Percentiles rank a stretch among this genome's conserved stretches.
These are phyloP conservation scores for Eptatretus burgeri DNA, from an alignment of 2,113 vertebrate genomes.

Conservation along the genomic window DNA sequence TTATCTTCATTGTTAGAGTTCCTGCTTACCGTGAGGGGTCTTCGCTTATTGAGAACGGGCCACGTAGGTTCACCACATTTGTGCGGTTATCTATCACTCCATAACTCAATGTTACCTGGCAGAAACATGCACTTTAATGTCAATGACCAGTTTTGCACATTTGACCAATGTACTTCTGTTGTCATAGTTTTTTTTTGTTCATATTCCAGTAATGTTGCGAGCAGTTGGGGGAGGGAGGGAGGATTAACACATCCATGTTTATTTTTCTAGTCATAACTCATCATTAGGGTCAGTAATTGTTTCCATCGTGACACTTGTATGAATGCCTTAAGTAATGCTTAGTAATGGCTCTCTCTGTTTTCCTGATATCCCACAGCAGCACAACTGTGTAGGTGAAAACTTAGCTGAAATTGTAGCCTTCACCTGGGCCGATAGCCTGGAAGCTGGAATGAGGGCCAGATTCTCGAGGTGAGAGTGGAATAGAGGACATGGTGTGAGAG, in stretches of 20 bases:
- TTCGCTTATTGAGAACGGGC: conserved; percentile 30
- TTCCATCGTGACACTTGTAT: too few relatives aligned
- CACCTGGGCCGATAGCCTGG: conserved; percentile 26
- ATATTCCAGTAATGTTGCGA: neutral
- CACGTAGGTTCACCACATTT: conserved; percentile 37
- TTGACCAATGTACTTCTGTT: neutral
- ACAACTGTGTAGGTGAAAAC: too few relatives aligned
- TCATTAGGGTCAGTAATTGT: neutral
- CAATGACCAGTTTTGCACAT: neutral
- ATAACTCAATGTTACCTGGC: conserved; percentile 54
- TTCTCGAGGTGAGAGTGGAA: conserved; percentile 82
- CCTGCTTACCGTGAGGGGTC: conserved; percentile 48
- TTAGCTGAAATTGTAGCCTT: too few relatives aligned
- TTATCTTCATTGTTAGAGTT: too few relatives aligned
- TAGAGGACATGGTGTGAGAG: conserved; percentile 27
- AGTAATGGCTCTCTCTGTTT: neutral
- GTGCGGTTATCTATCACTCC: conserved; percentile 54
- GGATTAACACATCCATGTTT: neutral
- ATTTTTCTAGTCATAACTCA: neutral
- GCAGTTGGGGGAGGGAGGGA: neutral
- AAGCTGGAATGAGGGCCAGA: conserved; percentile 26
- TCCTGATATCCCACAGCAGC: too few relatives aligned
- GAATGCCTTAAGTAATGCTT: too few relatives aligned
- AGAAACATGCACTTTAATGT: neutral
- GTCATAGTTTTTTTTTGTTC: neutral